Evolutionary conservation across 2,888 invertebrate genomes (phyloP).

Genomic region (Calliscelio sp.): DNA sequence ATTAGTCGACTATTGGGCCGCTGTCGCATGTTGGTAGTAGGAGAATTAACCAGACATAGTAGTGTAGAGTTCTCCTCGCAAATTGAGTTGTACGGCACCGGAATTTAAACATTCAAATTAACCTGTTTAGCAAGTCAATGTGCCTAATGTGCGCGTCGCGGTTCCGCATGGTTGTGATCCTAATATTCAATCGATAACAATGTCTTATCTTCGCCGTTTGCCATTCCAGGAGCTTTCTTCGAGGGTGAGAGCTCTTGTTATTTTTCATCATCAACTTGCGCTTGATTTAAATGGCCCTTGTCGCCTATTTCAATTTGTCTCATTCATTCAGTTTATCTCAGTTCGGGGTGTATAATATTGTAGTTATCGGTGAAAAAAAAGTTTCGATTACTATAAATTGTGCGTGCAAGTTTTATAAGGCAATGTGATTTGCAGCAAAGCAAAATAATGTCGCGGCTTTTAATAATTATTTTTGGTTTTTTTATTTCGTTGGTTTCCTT

Average conservation of each 20-base stretch:
- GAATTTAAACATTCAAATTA: constrained; percentile 85
- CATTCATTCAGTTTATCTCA: constrained; percentile 3
- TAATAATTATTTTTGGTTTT: neutral
- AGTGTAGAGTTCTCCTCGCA: constrained; percentile 79
- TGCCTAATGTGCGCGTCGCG: constrained; percentile 80
- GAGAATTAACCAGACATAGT: constrained; percentile 78
- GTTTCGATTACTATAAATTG: neutral
- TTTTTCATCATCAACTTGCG: neutral
- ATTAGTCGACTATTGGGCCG: constrained; percentile 53
- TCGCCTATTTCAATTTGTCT: neutral
- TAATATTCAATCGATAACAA: constrained; percentile 82
- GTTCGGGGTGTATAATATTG: neutral
- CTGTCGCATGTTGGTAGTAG: constrained; percentile 57
- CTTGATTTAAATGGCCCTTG: neutral
- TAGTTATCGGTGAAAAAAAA: neutral
- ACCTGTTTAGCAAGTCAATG: constrained; percentile 85
- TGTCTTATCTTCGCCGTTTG: constrained; percentile 50
- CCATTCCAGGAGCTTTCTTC: constrained; percentile 25
- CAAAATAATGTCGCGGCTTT: neutral
- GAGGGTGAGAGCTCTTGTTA: constrained; percentile 1
- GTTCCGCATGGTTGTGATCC: constrained; percentile 75
- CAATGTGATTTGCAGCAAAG: neutral
- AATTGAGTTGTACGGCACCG: constrained; percentile 83
- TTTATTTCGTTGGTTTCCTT: neutral
- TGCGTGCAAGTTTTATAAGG: constrained; percentile 2